Evolutionary conservation across 2,113 vertebrate species (phyloP).

Genomic region (Psilopogon haemacephalus): DNA sequence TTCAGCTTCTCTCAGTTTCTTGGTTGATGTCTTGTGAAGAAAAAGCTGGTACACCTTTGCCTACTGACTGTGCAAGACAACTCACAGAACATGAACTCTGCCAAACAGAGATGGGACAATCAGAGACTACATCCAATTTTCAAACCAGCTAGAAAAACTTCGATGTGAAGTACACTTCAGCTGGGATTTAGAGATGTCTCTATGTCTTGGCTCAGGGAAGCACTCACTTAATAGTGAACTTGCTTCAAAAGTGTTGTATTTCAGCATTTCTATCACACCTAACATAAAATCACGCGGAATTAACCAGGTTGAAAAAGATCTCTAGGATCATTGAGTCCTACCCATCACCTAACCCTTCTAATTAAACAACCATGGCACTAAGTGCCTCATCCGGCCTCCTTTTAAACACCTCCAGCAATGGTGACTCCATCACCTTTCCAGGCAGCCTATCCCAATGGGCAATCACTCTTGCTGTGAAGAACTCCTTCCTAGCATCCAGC

Average conservation of each 20-base stretch:
- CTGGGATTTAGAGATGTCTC: not conserved
- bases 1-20: not conserved
- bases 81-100: not conserved
- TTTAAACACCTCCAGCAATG: too few species aligned
- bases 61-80: not conserved
- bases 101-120: accelerated
- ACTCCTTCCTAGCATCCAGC: too few species aligned
- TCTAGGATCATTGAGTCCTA: too few species aligned
- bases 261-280: not conserved
- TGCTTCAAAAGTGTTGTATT: not conserved
- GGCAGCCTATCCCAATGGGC: too few species aligned
- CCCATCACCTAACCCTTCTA: too few species aligned
- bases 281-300: too few species aligned
- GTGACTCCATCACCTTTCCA: too few species aligned
- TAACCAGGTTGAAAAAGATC: too few species aligned
- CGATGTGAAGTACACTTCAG: not conserved
- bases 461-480: too few species aligned
- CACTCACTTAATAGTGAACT: not conserved
- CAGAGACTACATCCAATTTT: not conserved
- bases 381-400: too few species aligned
- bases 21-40: not conserved
- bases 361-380: too few species aligned
- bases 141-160: not conserved
- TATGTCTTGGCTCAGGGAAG: not conserved
- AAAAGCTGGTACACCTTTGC: not conserved